Conservation (phyloP, 1,140 invertebrate genomes). For the Conopomorpha cramerella region DNA sequence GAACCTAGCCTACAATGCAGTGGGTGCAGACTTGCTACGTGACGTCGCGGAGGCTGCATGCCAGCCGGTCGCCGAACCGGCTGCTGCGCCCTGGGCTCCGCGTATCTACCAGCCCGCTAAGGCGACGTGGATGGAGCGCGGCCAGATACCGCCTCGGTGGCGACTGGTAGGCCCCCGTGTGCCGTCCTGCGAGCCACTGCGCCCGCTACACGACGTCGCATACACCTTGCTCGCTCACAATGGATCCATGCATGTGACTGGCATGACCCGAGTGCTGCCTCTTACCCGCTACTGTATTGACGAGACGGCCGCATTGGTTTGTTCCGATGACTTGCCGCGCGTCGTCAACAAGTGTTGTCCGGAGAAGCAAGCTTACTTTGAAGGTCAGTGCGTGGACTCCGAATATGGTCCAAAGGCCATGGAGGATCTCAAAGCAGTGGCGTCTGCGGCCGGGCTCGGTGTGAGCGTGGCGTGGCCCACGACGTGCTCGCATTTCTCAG, state of each 20-base stretch:
- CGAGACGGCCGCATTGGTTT: conserved; percentile 61
- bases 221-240: conserved; percentile 61
- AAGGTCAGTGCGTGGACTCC: conserved; percentile 18
- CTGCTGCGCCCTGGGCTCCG: conserved; percentile 41
- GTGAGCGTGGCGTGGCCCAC: conserved; percentile 31
- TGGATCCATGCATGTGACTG: conserved; percentile 58
- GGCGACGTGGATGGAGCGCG: conserved; percentile 20
- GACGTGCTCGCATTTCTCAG: conserved; percentile 41
- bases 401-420: no score
- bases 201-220: conserved; percentile 26
- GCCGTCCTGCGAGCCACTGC: conserved; percentile 38
- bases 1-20: conserved; percentile 22
- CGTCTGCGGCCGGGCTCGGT: conserved; percentile 62
- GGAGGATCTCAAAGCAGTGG: conserved; percentile 65
- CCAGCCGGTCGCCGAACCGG: conserved; percentile 13
- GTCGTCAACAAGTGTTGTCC: conserved; percentile 28
- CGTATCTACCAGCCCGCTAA: conserved; percentile 56
- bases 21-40: conserved; percentile 11
- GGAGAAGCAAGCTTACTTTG: conserved; percentile 38
- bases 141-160: conserved; percentile 55
- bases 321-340: conserved; percentile 31
- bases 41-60: conserved; percentile 5
- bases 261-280: conserved; percentile 27
- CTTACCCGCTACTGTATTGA: conserved; percentile 65
- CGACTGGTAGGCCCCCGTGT: conserved; percentile 20